These are phyloP conservation scores for Mesembrinibis cayennensis DNA, from an alignment of 2,113 vertebrate species.

Conservation along the genomic window DNA sequence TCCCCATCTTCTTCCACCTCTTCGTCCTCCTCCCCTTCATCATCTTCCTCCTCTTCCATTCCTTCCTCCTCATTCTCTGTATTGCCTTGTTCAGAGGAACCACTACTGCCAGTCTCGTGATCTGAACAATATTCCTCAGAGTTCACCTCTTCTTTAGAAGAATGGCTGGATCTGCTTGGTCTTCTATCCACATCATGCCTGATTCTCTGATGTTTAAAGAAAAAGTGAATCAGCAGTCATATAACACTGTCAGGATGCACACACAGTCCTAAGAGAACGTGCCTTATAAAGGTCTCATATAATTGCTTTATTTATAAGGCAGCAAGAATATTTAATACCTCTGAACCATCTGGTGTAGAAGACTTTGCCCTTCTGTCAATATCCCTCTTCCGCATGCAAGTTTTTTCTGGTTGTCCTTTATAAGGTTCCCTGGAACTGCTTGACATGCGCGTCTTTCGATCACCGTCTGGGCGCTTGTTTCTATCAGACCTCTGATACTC, in stretches of 20 bases:
- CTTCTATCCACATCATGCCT: constrained; percentile 80
- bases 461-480: constrained; percentile 77
- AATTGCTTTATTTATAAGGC: constrained; percentile 67
- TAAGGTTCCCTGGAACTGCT: constrained; percentile 77
- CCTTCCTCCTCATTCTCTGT: constrained; percentile 85
- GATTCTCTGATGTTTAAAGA: constrained; percentile 86
- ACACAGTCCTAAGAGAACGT: constrained; percentile 51
- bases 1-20: constrained; percentile 82
- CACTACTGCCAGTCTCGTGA: constrained; percentile 85
- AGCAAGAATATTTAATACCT: constrained; percentile 78
- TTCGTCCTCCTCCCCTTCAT: constrained; percentile 79
- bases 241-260: constrained; percentile 56
- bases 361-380: constrained; percentile 83
- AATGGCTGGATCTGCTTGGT: constrained; percentile 83
- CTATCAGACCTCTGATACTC: constrained; percentile 85
- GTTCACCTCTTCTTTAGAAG: constrained; percentile 85
- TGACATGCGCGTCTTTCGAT: constrained; percentile 80
- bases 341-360: constrained; percentile 79
- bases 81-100: constrained; percentile 86
- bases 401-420: constrained; percentile 82
- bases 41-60: constrained; percentile 81
- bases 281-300: constrained; percentile 51
- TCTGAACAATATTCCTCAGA: constrained; percentile 93
- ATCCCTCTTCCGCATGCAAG: constrained; percentile 81
- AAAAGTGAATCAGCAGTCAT: constrained; percentile 75